Base-by-base conservation (phyloP, 1,140 invertebrate genomes). In the Aphidius gifuensis region DNA sequence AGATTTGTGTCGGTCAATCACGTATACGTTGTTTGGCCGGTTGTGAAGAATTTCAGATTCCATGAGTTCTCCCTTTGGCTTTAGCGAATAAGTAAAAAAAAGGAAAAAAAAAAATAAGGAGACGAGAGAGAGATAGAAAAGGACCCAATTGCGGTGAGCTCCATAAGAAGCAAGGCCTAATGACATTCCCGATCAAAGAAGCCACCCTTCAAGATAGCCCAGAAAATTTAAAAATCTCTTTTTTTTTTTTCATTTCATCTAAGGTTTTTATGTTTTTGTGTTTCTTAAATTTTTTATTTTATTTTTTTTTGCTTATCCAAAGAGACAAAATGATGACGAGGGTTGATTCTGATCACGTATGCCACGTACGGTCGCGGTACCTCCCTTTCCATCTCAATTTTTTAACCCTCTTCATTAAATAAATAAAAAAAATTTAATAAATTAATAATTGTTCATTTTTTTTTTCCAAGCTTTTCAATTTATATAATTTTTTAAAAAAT, bases 261-360 rank as follows among this genome's bases (percentile, higher is more conserved):
- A 5, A 4, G 23, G 23, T 55, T 43, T 55, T 43, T 55, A 40
- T 53, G 46, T 59, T 46, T 60, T 60, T 61, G 16, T 56, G 32
- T 42, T 6, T 46, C 6, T 58, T 16, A 48, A 6, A 48, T 39
- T 59, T 39, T 39, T 45, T 53, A 11, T 61, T 57, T 64, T 44
- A 45, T 42, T 53, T 60, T 53, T 54, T 9, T 59, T 72, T 71
- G 51, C 63, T 64, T 60, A 66, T 48, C 60, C 54, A 58, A 72
- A 72, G 71, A 65, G 68, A 74, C 69, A 68, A 68, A 66, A 58
- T 57, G 67, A 69, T 70, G 70, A 75, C 65, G 68, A 74, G 74
- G 74, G 74, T 74, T 75, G 72, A 75, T 73, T 73, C 75, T 69
- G 75, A 78, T 78, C 74, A 75, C 73, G 73, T 75, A 74, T 68